Conservation (phyloP, 2,888 invertebrate species). For the Lepidocyrtinus sp. region DNA sequence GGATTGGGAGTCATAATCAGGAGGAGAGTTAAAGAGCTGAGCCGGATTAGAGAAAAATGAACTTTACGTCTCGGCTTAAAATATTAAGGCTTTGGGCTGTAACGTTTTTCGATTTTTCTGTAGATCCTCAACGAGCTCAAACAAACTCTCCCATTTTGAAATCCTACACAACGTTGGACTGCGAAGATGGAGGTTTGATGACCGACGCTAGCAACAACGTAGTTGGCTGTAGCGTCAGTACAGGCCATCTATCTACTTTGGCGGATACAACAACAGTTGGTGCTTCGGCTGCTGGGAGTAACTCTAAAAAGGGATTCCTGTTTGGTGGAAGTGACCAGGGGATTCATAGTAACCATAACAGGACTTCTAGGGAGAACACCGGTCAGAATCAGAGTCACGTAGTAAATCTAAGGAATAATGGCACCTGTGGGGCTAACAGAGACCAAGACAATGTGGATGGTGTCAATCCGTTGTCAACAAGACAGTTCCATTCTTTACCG, state of each 20-base stretch:
- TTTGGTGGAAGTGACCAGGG: conserved; percentile 46
- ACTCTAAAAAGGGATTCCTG: conserved; percentile 13
- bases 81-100: too few species aligned
- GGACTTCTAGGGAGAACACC: neutral
- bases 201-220: conserved; percentile 24
- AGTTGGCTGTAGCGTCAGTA: conserved; percentile 39
- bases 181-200: conserved; percentile 61
- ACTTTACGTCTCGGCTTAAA: too few species aligned
- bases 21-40: too few species aligned
- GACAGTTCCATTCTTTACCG: conserved; percentile 69
- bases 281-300: neutral
- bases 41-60: too few species aligned
- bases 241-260: conserved; percentile 39
- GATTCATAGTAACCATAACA: conserved; percentile 27
- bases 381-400: conserved; percentile 32
- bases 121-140: conserved; percentile 66
- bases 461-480: conserved; percentile 41
- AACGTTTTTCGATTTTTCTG: too few species aligned
- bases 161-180: conserved; percentile 67
- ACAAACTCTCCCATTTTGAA: conserved; percentile 68
- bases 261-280: conserved; percentile 7
- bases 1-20: too few species aligned
- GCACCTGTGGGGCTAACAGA: conserved; percentile 19
- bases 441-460: conserved; percentile 22
- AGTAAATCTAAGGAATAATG: conserved; percentile 30